These are phyloP conservation scores for Atractosteus spatula DNA, from an alignment of 2,113 vertebrate genomes.

Conservation along the genomic window DNA sequence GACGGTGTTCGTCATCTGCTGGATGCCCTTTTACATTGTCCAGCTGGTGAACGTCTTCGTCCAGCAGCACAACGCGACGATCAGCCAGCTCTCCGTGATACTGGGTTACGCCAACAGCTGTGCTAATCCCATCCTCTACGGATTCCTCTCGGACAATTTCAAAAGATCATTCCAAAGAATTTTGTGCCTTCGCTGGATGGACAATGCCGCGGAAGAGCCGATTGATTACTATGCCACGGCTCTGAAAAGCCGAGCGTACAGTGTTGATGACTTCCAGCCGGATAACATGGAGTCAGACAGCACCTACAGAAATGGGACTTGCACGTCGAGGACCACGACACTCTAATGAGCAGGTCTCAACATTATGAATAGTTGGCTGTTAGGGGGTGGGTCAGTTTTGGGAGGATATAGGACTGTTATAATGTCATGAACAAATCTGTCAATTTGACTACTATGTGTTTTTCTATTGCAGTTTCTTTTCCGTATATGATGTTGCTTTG, in stretches of 20 bases:
- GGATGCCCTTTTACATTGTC: slow-evolving; percentile 89
- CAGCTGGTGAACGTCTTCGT: slow-evolving; percentile 85
- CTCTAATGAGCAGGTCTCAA: slow-evolving; percentile 25
- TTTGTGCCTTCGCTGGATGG: slow-evolving; percentile 86
- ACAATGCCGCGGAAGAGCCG: slow-evolving; percentile 80
- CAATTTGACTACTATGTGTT: slow-evolving; percentile 14
- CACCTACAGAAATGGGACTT: slow-evolving; percentile 80
- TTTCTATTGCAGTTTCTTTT: not conserved
- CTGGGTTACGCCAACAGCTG: slow-evolving; percentile 87
- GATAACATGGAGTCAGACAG: slow-evolving; percentile 77
- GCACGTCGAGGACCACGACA: slow-evolving; percentile 74
- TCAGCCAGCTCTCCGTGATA: slow-evolving; percentile 85
- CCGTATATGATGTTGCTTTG: not conserved
- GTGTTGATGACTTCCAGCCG: slow-evolving; percentile 80
- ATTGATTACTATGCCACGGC: slow-evolving; percentile 87
- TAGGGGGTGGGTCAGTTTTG: not conserved
- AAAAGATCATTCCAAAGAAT: slow-evolving; percentile 85
- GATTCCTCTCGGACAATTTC: slow-evolving; percentile 89
- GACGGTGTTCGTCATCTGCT: slow-evolving; percentile 86
- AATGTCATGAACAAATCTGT: slow-evolving; percentile 11
- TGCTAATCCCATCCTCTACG: slow-evolving; percentile 87
- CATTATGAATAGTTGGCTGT: too few relatives aligned
- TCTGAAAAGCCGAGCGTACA: slow-evolving; percentile 83
- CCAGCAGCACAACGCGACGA: slow-evolving; percentile 78
- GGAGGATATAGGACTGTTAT: not conserved